These are phyloP conservation scores for Hymenochirus boettgeri DNA, from an alignment of 2,113 vertebrate species.

Conservation along the genomic window DNA sequence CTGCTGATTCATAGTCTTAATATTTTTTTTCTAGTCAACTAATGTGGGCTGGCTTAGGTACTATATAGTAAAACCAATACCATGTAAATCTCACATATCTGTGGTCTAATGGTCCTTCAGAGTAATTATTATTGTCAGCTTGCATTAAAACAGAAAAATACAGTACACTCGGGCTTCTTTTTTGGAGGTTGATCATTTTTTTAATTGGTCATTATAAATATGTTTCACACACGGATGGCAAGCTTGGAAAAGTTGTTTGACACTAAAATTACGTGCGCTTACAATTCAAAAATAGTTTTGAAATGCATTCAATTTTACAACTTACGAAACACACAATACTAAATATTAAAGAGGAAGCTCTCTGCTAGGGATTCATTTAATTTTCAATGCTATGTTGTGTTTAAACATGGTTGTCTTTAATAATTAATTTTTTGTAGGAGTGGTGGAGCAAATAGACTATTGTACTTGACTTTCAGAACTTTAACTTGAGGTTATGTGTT, in stretches of 20 bases:
- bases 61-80: constrained; percentile 36
- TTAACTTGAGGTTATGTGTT: too few relatives aligned
- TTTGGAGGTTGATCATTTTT: constrained; percentile 48
- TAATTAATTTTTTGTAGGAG: too few relatives aligned
- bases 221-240: constrained; percentile 42
- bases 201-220: constrained; percentile 49
- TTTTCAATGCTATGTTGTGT: too few relatives aligned
- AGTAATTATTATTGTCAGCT: constrained; percentile 43
- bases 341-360: neutral
- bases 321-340: neutral
- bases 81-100: constrained; percentile 44
- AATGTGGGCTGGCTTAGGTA: constrained; percentile 45
- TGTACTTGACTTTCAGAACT: too few relatives aligned
- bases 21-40: constrained; percentile 45
- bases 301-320: neutral
- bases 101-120: constrained; percentile 45
- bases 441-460: too few relatives aligned
- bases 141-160: constrained; percentile 47
- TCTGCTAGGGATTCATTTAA: neutral
- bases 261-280: constrained; percentile 24
- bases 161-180: constrained; percentile 42
- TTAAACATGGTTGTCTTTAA: too few relatives aligned
- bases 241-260: constrained; percentile 47
- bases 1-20: constrained; percentile 35
- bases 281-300: constrained; percentile 10